Conservation (phyloP, 2,797 vertebrate genomes). For the Bryconaethiops microstoma region DNA sequence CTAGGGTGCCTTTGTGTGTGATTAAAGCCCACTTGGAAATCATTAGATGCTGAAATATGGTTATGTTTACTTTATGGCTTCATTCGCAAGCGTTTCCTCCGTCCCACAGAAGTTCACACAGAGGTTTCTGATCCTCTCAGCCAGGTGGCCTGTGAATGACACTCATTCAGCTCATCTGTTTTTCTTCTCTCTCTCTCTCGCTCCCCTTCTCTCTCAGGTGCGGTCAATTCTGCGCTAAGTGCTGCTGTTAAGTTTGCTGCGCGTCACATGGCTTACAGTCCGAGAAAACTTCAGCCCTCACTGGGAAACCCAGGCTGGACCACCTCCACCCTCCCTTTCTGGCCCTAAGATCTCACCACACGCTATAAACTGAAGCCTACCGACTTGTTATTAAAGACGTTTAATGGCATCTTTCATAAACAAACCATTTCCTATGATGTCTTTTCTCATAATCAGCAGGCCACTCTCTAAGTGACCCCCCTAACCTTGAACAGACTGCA, state of each 20-base stretch:
- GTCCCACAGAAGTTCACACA: conserved; percentile 60
- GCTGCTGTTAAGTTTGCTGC: not conserved
- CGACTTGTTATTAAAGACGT: conserved; percentile 6
- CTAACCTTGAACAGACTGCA: conserved; percentile 65
- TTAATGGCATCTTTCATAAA: conserved; percentile 19
- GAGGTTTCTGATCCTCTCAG: conserved; percentile 48
- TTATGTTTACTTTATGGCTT: conserved; percentile 68
- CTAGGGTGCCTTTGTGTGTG: conserved; percentile 69
- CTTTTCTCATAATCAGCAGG: conserved; percentile 66
- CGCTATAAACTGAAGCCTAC: not conserved
- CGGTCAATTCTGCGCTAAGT: not conserved
- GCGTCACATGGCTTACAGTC: conserved; percentile 16
- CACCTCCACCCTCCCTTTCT: not conserved
- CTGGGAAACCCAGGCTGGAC: too few species aligned
- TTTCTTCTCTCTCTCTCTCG: not conserved
- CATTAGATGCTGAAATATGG: conserved; percentile 72
- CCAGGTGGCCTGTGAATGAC: conserved; percentile 42
- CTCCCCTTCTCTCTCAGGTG: not conserved
- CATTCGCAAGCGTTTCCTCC: conserved; percentile 58
- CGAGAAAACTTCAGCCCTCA: conserved; percentile 15
- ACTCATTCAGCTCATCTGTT: conserved; percentile 15
- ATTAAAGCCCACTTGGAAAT: conserved; percentile 74
- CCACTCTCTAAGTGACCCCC: conserved; percentile 69
- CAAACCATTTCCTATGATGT: conserved; percentile 16
- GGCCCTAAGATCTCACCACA: not conserved